phyloP scores from a whole-genome alignment of 1,140 invertebrate species.

The Bombus terrestris region DNA sequence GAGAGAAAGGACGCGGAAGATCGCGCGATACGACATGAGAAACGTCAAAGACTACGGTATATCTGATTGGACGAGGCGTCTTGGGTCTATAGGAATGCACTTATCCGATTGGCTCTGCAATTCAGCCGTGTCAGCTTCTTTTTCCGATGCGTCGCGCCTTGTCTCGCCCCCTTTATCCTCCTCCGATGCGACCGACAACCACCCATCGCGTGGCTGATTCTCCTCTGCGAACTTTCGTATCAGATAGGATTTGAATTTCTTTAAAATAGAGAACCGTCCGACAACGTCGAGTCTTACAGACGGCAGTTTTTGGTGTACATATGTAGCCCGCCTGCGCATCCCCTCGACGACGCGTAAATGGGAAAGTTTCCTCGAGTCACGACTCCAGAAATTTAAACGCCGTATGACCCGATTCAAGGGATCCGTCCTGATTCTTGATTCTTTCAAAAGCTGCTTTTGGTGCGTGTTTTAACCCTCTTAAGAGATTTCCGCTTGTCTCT shows the following conservation, averaged over 20 bases:
- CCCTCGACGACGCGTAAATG: slow-evolving; percentile 39
- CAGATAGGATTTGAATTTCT: slow-evolving; percentile 75
- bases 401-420: slow-evolving; percentile 2
- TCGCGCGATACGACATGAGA: slow-evolving; percentile 80
- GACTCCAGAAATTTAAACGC: slow-evolving; percentile 65
- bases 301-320: neutral
- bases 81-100: slow-evolving; percentile 78
- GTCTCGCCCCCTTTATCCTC: slow-evolving; percentile 1
- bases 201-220: slow-evolving; percentile 38
- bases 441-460: neutral
- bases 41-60: slow-evolving; percentile 78
- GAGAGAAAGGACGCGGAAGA: slow-evolving; percentile 62
- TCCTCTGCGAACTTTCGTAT: slow-evolving; percentile 70
- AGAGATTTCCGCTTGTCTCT: slow-evolving; percentile 6
- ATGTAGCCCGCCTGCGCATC: neutral
- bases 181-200: slow-evolving; percentile 32
- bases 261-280: slow-evolving; percentile 59
- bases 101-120: slow-evolving; percentile 82
- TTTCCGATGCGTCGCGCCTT: slow-evolving; percentile 29
- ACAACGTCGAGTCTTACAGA: slow-evolving; percentile 12
- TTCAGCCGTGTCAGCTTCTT: slow-evolving; percentile 79
- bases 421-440: neutral
- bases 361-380: slow-evolving; percentile 58
- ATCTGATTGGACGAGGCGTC: slow-evolving; percentile 80
- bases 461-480: slow-evolving; percentile 31